Evolutionary conservation across 1,140 invertebrate species (phyloP), one percentile per base, ranked within the genome.

Genomic region (Steinernema khuongi): DNA sequence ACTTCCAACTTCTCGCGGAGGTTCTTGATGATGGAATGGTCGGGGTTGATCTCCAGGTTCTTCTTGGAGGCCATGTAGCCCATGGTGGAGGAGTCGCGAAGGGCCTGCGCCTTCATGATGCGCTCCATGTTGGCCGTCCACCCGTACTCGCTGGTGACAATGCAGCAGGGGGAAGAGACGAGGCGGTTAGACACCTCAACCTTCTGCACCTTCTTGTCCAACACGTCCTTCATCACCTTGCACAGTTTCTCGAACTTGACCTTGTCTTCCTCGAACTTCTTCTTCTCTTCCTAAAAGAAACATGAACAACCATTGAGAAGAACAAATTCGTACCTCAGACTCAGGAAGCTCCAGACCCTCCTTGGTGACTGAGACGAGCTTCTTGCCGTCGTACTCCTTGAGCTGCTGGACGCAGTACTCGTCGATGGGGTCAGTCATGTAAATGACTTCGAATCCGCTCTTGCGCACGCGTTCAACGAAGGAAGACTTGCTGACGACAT

Each of bases 71-170:
- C 92, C 95, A 97, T 97, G 88, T 98, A 98, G 43, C 81, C 81
- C 94, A 97, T 96, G 71, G 96, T 97, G 19, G 92, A 93, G 0
- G 93, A 92, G 82, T 98, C 96, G 41, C 81, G 82, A 32, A 83
- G 80, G 68, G 81, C 81, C 41, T 83, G 81, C 30, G 95, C 96
- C 86, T 98, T 98, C 95, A 98, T 98, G 87, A 99, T 98, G 72
- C 96, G 90, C 86, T 99, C 96, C 96, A 99, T 99, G 87, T 99
- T 99, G 1, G 96, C 95, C 7, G 95, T 94, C 96, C 95, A 98
- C 67, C 96, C 95, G 85, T 96, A 98, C 86, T 98, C 94, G n/a
- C 93, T 94, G 17, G 96, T 98, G 26, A 99, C 96, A 83, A 99
- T 98, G 86, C 96, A 97, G 88, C 95, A 98, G 0, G 96, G 96